Percentiles rank a stretch among this genome's conserved stretches.
Conservation (phyloP, 30 jellyfish, hydroid and myxozoan genomes). For the Cassiopea andromeda region DNA sequence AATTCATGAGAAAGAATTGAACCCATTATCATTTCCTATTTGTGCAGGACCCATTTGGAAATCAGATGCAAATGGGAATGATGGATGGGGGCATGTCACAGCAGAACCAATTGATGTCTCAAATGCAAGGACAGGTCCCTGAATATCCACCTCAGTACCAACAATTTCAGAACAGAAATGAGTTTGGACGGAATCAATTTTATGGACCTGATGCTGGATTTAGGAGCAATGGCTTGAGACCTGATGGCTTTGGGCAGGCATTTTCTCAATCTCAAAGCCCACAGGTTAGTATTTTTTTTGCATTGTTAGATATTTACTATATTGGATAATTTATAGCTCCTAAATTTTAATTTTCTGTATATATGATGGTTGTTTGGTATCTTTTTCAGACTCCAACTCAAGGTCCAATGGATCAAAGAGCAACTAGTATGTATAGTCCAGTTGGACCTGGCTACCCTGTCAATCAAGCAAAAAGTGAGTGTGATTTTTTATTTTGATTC, state of each 20-base stretch:
- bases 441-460: constrained; percentile 77
- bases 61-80: constrained; percentile 69
- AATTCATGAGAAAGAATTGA: no score
- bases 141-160: constrained; percentile 67
- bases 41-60: constrained; percentile 46
- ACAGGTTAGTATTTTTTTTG: constrained; percentile 16
- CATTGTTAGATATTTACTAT: no score
- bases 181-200: constrained; percentile 47
- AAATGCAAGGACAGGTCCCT: constrained; percentile 49
- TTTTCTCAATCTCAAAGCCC: constrained; percentile 69
- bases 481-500: neutral
- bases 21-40: neutral
- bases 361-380: no score
- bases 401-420: constrained; percentile 71
- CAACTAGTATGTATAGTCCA: constrained; percentile 66
- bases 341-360: no score
- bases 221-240: constrained; percentile 65
- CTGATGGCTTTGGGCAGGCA: constrained; percentile 61
- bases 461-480: constrained; percentile 68
- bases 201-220: constrained; percentile 65
- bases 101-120: constrained; percentile 54
- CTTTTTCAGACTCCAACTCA: constrained; percentile 59
- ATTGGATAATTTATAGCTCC: no score
- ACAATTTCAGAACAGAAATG: constrained; percentile 62
- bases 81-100: constrained; percentile 63